A percentile compares a stretch with the other conserved stretches of the same genome.
Conservation (phyloP, 2,797 vertebrate genomes). For the Thunnus albacares region DNA sequence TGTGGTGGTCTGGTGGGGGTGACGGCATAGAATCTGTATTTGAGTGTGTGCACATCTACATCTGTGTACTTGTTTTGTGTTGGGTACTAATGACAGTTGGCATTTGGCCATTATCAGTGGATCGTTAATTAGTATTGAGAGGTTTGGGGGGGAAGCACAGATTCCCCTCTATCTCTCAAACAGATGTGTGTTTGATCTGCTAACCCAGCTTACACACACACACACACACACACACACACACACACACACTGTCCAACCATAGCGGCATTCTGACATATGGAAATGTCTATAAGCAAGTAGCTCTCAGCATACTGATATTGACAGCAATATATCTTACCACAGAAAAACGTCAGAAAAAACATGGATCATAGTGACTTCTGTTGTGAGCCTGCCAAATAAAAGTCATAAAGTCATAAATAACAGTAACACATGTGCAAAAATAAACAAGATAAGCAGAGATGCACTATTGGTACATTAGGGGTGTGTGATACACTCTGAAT, state of each 20-base stretch:
- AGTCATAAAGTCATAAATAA: constrained; percentile 27
- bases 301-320: constrained; percentile 56
- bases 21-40: constrained; percentile 72
- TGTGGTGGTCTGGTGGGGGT: constrained; percentile 52
- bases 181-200: constrained; percentile 88
- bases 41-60: constrained; percentile 55
- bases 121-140: constrained; percentile 89
- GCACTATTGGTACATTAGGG: neutral
- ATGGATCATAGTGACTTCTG: constrained; percentile 32
- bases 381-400: constrained; percentile 30
- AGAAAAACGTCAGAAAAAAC: constrained; percentile 44
- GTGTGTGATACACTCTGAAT: neutral
- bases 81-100: constrained; percentile 82
- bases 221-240: constrained; percentile 14
- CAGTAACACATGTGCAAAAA: constrained; percentile 11
- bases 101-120: constrained; percentile 82
- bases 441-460: constrained; percentile 12
- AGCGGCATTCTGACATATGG: constrained; percentile 67
- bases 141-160: constrained; percentile 81
- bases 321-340: constrained; percentile 46
- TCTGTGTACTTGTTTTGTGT: constrained; percentile 73
- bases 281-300: constrained; percentile 59
- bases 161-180: constrained; percentile 78
- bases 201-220: constrained; percentile 59
- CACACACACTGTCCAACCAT: constrained; percentile 39